These are phyloP conservation scores for Calliopum simillimum DNA, from an alignment of 2,888 invertebrate genomes.

Conservation along the genomic window DNA sequence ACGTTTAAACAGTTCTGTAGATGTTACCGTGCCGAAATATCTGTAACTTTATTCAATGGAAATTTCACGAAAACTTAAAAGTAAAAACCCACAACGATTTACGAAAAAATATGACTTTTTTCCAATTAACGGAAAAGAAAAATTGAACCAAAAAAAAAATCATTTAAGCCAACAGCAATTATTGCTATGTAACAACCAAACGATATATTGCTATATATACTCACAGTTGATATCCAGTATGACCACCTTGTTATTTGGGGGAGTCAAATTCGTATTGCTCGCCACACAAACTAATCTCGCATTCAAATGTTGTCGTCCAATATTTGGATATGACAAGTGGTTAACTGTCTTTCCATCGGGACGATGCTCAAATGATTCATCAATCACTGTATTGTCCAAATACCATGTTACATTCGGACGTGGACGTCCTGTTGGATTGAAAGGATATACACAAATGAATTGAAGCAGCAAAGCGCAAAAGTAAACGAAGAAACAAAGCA, in stretches of 20 bases:
- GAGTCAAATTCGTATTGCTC: constrained; percentile 85
- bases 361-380: constrained; percentile 82
- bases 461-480: constrained; percentile 11
- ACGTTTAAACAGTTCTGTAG: too few species aligned
- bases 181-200: background rate
- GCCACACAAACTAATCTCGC: constrained; percentile 88
- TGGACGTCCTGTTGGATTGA: constrained; percentile 74
- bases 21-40: too few species aligned
- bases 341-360: constrained; percentile 80
- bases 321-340: constrained; percentile 81
- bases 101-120: too few species aligned
- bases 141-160: background rate
- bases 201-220: constrained; percentile 67
- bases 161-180: background rate
- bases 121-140: too few species aligned
- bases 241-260: constrained; percentile 81
- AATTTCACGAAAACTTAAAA: too few species aligned
- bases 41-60: too few species aligned
- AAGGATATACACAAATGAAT: constrained; percentile 16
- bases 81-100: too few species aligned
- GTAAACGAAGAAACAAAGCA: constrained; percentile 28
- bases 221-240: constrained; percentile 88
- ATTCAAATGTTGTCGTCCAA: constrained; percentile 86
- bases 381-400: constrained; percentile 85
- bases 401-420: constrained; percentile 86